phyloP scores from a whole-genome alignment of 2,888 invertebrate species.

The Meiosimyza decipiens region DNA sequence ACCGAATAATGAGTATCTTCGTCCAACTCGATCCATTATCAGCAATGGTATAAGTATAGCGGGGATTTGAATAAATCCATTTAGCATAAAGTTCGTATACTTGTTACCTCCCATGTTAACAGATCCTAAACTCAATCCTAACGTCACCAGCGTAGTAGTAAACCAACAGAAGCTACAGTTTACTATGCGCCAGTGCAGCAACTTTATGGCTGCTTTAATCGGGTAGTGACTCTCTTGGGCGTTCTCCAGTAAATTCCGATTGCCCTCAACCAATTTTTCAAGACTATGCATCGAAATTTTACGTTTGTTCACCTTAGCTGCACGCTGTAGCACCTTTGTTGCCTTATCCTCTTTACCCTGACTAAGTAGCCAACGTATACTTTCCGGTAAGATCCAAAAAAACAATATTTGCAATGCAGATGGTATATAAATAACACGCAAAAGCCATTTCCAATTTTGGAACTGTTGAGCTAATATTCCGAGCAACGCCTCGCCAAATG shows the following conservation, averaged over 20 bases:
- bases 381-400: conserved; percentile 77
- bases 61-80: conserved; percentile 75
- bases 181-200: conserved; percentile 58
- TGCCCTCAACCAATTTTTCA: conserved; percentile 49
- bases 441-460: conserved; percentile 76
- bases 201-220: conserved; percentile 49
- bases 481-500: conserved; percentile 76
- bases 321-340: conserved; percentile 70
- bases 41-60: conserved; percentile 75
- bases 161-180: conserved; percentile 83
- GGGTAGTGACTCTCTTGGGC: conserved; percentile 57
- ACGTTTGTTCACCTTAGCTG: conserved; percentile 71
- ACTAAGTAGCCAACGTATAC: conserved; percentile 80
- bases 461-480: conserved; percentile 76
- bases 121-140: conserved; percentile 82
- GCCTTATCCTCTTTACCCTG: conserved; percentile 71
- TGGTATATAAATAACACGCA: conserved; percentile 75
- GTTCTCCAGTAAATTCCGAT: conserved; percentile 49
- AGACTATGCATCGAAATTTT: conserved; percentile 52
- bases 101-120: conserved; percentile 79
- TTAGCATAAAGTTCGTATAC: conserved; percentile 78
- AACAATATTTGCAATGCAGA: conserved; percentile 76
- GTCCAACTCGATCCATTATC: conserved; percentile 74
- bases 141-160: conserved; percentile 81
- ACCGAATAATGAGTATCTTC: conserved; percentile 73